A percentile compares a stretch with the other conserved stretches of the same genome.
phyloP scores from a whole-genome alignment of 2,888 invertebrate genomes.

The Volucella inflata region DNA sequence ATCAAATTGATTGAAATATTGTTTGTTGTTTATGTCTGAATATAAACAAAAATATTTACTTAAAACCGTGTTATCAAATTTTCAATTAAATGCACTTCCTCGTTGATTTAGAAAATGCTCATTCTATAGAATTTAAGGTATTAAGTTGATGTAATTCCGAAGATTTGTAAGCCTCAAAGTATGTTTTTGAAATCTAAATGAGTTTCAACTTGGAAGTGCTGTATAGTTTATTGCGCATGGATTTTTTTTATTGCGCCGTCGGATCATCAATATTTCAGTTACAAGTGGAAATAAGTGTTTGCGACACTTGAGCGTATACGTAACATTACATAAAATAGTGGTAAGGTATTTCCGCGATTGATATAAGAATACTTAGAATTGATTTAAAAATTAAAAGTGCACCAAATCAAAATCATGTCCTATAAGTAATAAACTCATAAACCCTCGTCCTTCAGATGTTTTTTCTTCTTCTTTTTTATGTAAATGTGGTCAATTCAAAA shows the following conservation, averaged over 20 bases:
- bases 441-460: not conserved
- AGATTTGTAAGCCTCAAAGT: not conserved
- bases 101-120: not conserved
- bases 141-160: not conserved
- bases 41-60: slow-evolving; percentile 26
- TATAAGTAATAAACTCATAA: not conserved
- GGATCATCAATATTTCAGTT: slow-evolving; percentile 16
- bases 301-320: slow-evolving; percentile 51
- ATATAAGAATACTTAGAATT: slow-evolving; percentile 24
- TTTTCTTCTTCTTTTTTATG: not conserved
- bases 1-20: slow-evolving; percentile 32
- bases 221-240: slow-evolving; percentile 20
- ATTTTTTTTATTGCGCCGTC: too few species aligned
- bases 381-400: not conserved
- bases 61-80: slow-evolving; percentile 2
- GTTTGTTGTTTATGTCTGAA: not conserved
- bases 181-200: not conserved
- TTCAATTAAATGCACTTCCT: not conserved
- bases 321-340: slow-evolving; percentile 11
- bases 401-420: not conserved
- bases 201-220: not conserved
- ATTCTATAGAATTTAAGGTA: not conserved
- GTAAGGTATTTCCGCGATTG: slow-evolving; percentile 32
- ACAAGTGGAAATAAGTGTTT: slow-evolving; percentile 14
- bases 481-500: too few species aligned